Evolutionary conservation across 2,888 invertebrate species (phyloP).

Genomic region (Dryadula phaetusa): DNA sequence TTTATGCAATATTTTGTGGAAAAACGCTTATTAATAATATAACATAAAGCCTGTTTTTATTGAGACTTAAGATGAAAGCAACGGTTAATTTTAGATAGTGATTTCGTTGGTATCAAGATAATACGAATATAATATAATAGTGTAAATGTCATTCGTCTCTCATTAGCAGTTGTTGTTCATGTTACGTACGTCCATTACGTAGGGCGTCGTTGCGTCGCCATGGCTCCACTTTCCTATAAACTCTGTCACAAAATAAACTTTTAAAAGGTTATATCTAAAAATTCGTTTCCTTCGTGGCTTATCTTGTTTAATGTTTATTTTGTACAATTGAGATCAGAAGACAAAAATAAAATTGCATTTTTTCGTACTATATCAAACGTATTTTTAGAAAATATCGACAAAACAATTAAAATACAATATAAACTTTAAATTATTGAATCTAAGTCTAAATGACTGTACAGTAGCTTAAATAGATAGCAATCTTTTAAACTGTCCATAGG

Average conservation of each 20-base stretch:
- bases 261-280: neutral
- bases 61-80: neutral
- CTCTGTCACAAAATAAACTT: neutral
- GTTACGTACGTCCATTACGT: conserved; percentile 45
- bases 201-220: conserved; percentile 46
- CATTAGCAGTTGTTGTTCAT: conserved; percentile 50
- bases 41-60: neutral
- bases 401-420: too few species aligned
- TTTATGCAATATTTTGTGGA: too few species aligned
- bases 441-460: neutral
- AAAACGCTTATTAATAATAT: neutral
- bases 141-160: conserved; percentile 45
- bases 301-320: neutral
- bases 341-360: too few species aligned
- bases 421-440: neutral
- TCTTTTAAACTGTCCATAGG: conserved; percentile 6
- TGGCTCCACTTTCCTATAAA: conserved; percentile 21
- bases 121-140: conserved; percentile 7
- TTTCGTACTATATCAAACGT: too few species aligned
- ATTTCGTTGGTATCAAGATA: neutral
- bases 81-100: neutral
- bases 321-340: too few species aligned
- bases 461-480: conserved; percentile 2
- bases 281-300: neutral
- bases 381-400: neutral